Conservation (phyloP, 1,140 invertebrate genomes). For the Sinonovacula constricta region DNA sequence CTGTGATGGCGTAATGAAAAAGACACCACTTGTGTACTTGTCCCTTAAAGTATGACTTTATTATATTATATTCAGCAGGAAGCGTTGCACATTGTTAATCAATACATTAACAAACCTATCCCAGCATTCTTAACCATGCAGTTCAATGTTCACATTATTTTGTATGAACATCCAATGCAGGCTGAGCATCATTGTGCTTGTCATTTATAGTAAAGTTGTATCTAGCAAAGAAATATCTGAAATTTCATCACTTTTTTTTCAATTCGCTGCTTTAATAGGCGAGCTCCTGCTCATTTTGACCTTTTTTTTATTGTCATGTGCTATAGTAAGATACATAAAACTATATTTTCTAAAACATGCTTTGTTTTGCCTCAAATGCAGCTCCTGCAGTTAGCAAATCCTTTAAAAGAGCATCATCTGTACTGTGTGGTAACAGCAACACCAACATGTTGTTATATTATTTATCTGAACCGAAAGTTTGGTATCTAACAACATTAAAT, state of each 20-base stretch:
- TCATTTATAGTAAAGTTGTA: too few relatives aligned
- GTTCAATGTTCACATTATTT: neutral
- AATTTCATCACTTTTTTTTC: too few relatives aligned
- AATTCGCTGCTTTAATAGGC: constrained; percentile 4
- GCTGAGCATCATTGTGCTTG: too few relatives aligned
- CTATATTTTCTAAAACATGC: constrained; percentile 23
- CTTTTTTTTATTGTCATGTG: constrained; percentile 46
- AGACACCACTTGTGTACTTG: neutral
- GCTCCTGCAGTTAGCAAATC: neutral
- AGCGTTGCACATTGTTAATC: constrained; percentile 1
- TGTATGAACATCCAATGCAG: too few relatives aligned
- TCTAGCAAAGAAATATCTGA: too few relatives aligned
- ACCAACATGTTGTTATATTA: constrained; percentile 55
- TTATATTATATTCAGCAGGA: neutral
- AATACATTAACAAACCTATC: constrained; percentile 39
- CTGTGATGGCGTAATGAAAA: constrained; percentile 45
- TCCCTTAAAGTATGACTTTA: neutral
- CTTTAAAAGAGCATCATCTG: constrained; percentile 26
- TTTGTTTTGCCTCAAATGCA: constrained; percentile 43
- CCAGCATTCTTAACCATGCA: constrained; percentile 33
- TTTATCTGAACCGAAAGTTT: constrained; percentile 51
- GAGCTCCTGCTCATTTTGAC: constrained; percentile 20
- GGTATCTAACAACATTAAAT: constrained; percentile 41
- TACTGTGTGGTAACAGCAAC: constrained; percentile 46
- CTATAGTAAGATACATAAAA: constrained; percentile 24